Evolutionary conservation across 2,113 vertebrate genomes (phyloP).

Genomic region (Myrmophylax atrothorax): DNA sequence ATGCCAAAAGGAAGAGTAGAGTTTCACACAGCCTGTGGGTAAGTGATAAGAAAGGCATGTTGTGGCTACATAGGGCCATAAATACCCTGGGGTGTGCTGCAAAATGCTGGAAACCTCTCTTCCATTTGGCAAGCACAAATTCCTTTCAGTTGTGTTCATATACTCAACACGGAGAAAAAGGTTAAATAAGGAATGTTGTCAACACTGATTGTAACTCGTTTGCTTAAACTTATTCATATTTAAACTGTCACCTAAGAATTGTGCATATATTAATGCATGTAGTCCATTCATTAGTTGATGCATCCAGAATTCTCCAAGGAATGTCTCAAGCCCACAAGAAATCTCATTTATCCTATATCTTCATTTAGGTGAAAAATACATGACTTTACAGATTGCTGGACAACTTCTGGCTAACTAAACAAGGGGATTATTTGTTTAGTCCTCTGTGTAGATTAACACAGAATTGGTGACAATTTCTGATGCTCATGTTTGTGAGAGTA

Average conservation of each 20-base stretch:
- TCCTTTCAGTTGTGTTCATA: not conserved
- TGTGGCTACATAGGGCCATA: not conserved
- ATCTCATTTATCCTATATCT: not conserved
- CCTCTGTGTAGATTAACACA: rapidly evolving
- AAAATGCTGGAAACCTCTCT: not conserved
- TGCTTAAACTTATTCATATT: not conserved
- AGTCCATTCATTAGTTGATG: not conserved
- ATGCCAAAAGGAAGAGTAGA: not conserved
- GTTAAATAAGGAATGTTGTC: not conserved
- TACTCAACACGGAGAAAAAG: not conserved
- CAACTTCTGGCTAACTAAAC: not conserved
- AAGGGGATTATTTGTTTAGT: not conserved
- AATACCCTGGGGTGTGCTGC: not conserved
- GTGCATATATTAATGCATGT: not conserved
- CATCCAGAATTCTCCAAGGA: not conserved
- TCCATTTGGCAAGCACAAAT: not conserved
- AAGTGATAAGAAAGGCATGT: not conserved
- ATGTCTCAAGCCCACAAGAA: not conserved
- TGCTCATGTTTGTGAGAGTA: not conserved
- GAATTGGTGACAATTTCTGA: not conserved
- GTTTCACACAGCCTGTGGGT: not conserved
- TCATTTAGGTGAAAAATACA: not conserved
- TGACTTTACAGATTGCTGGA: not conserved
- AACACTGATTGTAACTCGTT: not conserved
- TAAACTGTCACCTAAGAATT: not conserved